Percentiles rank a stretch among this genome's conserved stretches.
Evolutionary conservation across 2,797 vertebrate species (phyloP).

Genomic region (Vultur gryphus): DNA sequence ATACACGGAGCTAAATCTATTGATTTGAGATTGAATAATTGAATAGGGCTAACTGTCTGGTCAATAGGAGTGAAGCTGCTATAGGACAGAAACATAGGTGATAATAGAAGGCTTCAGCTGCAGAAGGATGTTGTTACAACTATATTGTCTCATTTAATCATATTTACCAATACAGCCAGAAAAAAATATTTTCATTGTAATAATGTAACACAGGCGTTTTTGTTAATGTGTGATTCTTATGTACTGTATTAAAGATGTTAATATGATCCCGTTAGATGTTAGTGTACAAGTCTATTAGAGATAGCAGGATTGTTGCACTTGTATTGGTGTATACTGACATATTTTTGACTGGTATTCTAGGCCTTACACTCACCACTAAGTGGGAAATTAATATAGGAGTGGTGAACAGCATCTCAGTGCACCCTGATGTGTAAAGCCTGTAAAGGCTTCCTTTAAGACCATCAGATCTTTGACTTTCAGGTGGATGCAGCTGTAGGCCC

Average conservation of each 20-base stretch:
- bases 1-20: conserved; percentile 48
- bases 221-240: not conserved
- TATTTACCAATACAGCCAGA: conserved; percentile 23
- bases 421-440: not conserved
- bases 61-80: conserved; percentile 55
- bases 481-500: not conserved
- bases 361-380: not conserved
- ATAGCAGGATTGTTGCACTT: not conserved
- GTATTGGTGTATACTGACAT: not conserved
- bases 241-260: not conserved
- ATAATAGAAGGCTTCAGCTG: conserved; percentile 35
- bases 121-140: conserved; percentile 30
- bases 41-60: conserved; percentile 63
- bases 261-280: not conserved
- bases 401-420: not conserved
- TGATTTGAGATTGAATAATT: conserved; percentile 71
- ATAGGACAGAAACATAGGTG: not conserved
- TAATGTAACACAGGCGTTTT: not conserved
- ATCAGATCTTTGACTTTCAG: not conserved
- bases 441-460: not conserved
- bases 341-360: not conserved
- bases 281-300: not conserved
- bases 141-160: conserved; percentile 58
- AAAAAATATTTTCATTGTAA: not conserved
- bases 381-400: not conserved